Conservation (phyloP, 2,113 vertebrate genomes). For the Thermophis baileyi region DNA sequence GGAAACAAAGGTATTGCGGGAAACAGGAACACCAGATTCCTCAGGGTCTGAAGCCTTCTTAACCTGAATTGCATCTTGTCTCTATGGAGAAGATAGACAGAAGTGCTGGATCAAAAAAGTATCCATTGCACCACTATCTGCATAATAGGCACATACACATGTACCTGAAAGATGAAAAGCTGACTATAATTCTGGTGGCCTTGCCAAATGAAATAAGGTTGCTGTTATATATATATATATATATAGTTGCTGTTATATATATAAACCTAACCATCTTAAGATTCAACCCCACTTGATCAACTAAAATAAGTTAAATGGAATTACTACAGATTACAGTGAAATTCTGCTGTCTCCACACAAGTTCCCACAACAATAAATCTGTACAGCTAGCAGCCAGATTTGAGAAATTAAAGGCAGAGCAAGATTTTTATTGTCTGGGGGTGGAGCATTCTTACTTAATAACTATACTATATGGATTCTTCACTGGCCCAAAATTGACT, state of each 20-base stretch:
- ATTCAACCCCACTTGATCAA: background rate
- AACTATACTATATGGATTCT: background rate
- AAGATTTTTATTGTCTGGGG: background rate
- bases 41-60: constrained; percentile 73
- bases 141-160: background rate
- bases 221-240: background rate
- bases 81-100: constrained; percentile 25
- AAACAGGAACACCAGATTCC: constrained; percentile 74
- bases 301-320: background rate
- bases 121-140: background rate
- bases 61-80: constrained; percentile 35
- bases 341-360: background rate
- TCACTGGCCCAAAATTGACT: background rate
- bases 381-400: background rate
- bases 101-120: constrained; percentile 4
- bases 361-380: background rate
- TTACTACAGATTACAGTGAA: background rate
- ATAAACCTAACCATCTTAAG: background rate
- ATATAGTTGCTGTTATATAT: background rate
- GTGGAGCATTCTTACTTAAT: background rate
- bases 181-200: background rate
- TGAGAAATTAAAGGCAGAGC: background rate
- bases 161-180: background rate
- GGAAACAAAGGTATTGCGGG: background rate
- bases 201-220: background rate